Conservation (phyloP, 2,888 invertebrate species). For the Lasioglossum leucozonium region DNA sequence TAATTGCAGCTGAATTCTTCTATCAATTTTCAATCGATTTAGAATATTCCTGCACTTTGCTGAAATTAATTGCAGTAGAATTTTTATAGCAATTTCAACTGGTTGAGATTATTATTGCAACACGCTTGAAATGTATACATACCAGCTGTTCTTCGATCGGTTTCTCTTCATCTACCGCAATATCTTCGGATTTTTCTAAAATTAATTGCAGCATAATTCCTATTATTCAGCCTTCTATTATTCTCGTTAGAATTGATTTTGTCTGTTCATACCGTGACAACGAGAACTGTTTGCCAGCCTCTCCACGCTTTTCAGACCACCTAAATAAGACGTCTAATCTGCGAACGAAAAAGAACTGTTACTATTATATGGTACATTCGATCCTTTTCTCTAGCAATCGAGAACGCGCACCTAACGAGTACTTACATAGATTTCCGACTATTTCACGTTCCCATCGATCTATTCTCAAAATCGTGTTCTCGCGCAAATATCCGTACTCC, state of each 20-base stretch:
- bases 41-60: too few species aligned
- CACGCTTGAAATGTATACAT: too few species aligned
- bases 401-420: neutral
- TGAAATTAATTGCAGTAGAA: too few species aligned
- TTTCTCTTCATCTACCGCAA: neutral
- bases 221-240: neutral
- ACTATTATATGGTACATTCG: too few species aligned
- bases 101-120: too few species aligned
- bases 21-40: too few species aligned
- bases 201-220: neutral
- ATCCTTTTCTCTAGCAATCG: neutral
- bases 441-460: neutral
- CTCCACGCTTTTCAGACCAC: neutral
- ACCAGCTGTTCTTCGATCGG: too few species aligned
- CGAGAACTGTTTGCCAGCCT: neutral
- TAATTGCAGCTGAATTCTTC: too few species aligned
- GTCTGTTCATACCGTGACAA: constrained; percentile 1
- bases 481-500: neutral
- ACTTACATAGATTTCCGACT: neutral
- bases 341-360: neutral
- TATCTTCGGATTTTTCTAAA: neutral
- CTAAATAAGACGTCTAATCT: neutral
- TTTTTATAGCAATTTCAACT: too few species aligned
- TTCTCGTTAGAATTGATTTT: neutral
- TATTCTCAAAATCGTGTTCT: neutral